phyloP scores from a whole-genome alignment of 2,797 vertebrate genomes.

The Kryptolebias ocellatus region DNA sequence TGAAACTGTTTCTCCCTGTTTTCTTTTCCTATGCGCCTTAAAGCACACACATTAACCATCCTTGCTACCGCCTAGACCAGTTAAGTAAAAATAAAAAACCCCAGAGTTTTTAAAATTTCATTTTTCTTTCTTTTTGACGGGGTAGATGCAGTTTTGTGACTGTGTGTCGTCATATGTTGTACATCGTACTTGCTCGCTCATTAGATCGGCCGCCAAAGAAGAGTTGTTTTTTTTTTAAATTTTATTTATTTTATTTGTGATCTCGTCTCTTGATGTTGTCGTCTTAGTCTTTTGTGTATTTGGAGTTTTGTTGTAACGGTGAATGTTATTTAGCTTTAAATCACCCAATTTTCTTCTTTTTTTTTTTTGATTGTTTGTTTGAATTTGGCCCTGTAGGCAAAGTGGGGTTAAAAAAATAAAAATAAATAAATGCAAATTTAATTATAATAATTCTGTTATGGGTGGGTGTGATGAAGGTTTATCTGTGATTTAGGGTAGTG shows the following conservation, averaged over 20 bases:
- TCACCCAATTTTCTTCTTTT: slow-evolving; percentile 66
- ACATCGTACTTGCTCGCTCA: slow-evolving; percentile 21
- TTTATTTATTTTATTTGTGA: slow-evolving; percentile 47
- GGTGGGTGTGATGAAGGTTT: slow-evolving; percentile 38
- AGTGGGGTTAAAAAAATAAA: not conserved
- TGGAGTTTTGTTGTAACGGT: slow-evolving; percentile 85
- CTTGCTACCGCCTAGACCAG: slow-evolving; percentile 99
- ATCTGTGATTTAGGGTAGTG: slow-evolving; percentile 37
- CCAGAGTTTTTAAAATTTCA: slow-evolving; percentile 59
- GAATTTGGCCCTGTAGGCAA: not conserved
- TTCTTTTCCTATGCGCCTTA: slow-evolving; percentile 94
- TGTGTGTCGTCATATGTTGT: slow-evolving; percentile 33
- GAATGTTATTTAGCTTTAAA: slow-evolving; percentile 80
- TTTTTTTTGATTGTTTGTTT: slow-evolving; percentile 67
- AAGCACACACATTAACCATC: slow-evolving; percentile 99
- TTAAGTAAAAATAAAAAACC: slow-evolving; percentile 93
- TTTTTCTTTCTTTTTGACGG: slow-evolving; percentile 43
- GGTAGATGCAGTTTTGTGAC: slow-evolving; percentile 45
- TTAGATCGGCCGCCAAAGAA: slow-evolving; percentile 62
- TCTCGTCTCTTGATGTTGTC: slow-evolving; percentile 84
- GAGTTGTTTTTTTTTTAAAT: too few relatives aligned
- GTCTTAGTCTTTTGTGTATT: slow-evolving; percentile 85
- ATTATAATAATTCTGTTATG: not conserved
- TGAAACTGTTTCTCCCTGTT: slow-evolving; percentile 95
- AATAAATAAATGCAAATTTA: not conserved